Evolutionary conservation across 2,888 invertebrate genomes (phyloP).

Genomic region (Oligia fasciuncula): DNA sequence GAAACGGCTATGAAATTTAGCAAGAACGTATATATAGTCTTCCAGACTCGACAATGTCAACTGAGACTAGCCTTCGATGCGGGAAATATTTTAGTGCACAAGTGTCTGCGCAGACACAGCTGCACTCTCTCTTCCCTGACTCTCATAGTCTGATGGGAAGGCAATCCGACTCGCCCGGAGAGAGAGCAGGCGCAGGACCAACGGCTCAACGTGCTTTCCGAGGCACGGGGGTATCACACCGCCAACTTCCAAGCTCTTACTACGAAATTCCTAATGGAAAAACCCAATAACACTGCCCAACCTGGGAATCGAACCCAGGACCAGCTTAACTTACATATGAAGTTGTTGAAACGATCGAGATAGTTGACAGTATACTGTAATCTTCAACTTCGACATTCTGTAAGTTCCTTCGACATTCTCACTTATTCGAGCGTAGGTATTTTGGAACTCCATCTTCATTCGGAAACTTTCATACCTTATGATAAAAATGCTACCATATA

Average conservation of each 20-base stretch:
- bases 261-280: neutral
- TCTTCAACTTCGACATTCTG: constrained; percentile 3
- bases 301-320: too few species aligned
- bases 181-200: neutral
- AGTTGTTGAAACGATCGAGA: neutral
- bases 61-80: too few species aligned
- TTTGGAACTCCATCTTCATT: constrained; percentile 31
- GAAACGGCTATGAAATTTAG: neutral
- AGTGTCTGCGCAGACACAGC: neutral
- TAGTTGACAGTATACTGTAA: neutral
- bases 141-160: neutral
- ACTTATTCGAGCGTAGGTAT: neutral
- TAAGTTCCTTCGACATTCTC: neutral
- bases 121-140: neutral
- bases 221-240: too few species aligned
- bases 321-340: too few species aligned
- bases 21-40: neutral
- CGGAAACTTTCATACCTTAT: constrained; percentile 24
- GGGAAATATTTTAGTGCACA: neutral
- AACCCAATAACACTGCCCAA: too few species aligned
- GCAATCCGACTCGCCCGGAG: neutral
- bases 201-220: neutral
- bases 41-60: neutral
- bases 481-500: constrained; percentile 12
- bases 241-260: neutral